Conservation (phyloP, 1,140 invertebrate genomes). For the Sarcophaga bullata region DNA sequence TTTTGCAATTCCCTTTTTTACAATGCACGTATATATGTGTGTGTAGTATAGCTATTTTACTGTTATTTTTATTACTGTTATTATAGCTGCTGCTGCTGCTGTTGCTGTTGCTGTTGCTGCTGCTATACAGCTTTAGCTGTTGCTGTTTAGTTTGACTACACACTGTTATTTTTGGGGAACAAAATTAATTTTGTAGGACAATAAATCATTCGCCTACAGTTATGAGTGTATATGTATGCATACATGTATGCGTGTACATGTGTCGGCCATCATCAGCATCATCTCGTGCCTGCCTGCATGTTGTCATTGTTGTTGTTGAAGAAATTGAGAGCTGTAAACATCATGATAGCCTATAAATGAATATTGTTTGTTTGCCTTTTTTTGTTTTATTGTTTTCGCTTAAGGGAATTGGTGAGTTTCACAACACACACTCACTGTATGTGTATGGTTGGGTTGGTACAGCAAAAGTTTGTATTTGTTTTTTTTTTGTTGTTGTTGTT, state of each 20-base stretch:
- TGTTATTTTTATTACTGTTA: slow-evolving; percentile 19
- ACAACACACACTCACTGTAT: neutral
- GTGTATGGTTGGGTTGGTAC: neutral
- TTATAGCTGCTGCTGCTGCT: neutral
- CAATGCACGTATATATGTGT: neutral
- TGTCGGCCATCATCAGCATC: too few relatives aligned
- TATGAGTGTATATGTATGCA: neutral
- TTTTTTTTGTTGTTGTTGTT: neutral
- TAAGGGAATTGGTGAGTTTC: neutral
- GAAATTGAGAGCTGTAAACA: slow-evolving; percentile 21
- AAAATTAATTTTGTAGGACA: slow-evolving; percentile 63
- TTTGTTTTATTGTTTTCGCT: neutral
- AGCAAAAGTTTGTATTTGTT: neutral
- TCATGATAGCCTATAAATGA: neutral
- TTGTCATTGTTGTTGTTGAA: neutral
- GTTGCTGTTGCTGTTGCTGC: neutral
- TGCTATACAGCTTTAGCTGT: slow-evolving; percentile 23
- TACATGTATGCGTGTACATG: too few relatives aligned
- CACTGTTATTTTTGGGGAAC: slow-evolving; percentile 31
- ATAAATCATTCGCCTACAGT: slow-evolving; percentile 55
- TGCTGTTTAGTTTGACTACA: neutral
- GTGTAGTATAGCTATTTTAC: neutral
- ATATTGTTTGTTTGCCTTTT: too few relatives aligned
- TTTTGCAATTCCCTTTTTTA: neutral
- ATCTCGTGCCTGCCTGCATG: too few relatives aligned